These are phyloP conservation scores for Eupithecia subumbrata DNA, from an alignment of 2,888 invertebrate species.

Conservation along the genomic window DNA sequence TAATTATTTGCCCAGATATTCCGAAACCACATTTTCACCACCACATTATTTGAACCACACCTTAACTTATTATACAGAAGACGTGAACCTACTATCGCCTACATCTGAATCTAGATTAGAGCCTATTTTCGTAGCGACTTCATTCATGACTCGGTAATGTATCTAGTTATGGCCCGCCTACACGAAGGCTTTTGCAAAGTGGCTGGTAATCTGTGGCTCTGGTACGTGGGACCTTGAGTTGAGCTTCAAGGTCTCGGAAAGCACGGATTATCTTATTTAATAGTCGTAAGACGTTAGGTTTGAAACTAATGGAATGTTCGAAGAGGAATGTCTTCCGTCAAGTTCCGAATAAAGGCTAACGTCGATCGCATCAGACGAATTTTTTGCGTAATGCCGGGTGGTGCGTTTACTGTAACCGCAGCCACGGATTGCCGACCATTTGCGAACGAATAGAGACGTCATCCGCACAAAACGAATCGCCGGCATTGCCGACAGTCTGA, in stretches of 20 bases:
- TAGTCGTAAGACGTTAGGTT: conserved; percentile 36
- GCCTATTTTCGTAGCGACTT: conserved; percentile 44
- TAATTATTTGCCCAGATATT: not conserved
- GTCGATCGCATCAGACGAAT: too few relatives aligned
- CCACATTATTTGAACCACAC: conserved; percentile 9
- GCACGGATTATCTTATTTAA: conserved; percentile 39
- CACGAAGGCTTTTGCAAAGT: conserved; percentile 24
- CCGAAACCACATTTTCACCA: conserved; percentile 2
- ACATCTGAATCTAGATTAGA: conserved; percentile 21
- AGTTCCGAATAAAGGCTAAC: not conserved
- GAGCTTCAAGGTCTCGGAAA: conserved; percentile 41
- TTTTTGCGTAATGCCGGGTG: too few relatives aligned
- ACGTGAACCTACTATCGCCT: not conserved
- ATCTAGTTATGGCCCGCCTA: conserved; percentile 28
- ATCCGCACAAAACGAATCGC: too few relatives aligned
- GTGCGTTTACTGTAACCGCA: too few relatives aligned
- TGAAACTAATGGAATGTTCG: conserved; percentile 33
- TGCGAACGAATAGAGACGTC: too few relatives aligned
- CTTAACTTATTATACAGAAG: not conserved
- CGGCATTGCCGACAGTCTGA: too few relatives aligned
- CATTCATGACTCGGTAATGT: conserved; percentile 46
- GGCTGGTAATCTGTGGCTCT: not conserved
- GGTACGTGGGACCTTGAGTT: conserved; percentile 40
- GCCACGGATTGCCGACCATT: too few relatives aligned
- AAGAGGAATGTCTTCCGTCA: conserved; percentile 25